Evolutionary conservation across 2,797 vertebrate genomes (phyloP), one percentile per base, ranked within the genome.

Genomic region (Neostethus bicornis): DNA sequence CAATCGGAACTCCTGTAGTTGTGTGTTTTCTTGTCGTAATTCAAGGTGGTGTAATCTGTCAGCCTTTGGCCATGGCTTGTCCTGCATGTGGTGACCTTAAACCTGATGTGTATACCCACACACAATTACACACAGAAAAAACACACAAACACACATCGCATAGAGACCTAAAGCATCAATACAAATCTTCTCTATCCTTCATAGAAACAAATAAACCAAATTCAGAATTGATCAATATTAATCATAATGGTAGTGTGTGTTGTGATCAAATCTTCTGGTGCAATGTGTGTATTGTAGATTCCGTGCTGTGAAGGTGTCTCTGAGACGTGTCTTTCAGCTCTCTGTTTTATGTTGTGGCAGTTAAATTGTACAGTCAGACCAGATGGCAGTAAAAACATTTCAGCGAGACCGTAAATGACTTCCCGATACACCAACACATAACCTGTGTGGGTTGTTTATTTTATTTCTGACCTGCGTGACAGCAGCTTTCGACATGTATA

Each of bases 361-460:
- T 61, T 57, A 58, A 70, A 74, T 51, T 38, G 25, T 8, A 17
- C 21, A 55, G 42, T 39, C 19, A 60, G 65, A 67, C 32, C 46
- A 54, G 55, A 44, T 41, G 28, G 66, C 53, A 47, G 45, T 69
- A 31, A 63, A 68, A 67, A 39, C 20, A 16, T 55, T 63, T 54
- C 9, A 32, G 49, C 61, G 59, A 75, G 38, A 29, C 19, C 47
- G 5, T 58, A 61, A 79, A 73, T 49, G 58, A 2, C 28, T 24
- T 35, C 29, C 44, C 59, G 52, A 66, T 67, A 69, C 29, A 61
- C 49, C 52, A 43, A 38, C 65, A 62, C 45, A 57, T 66, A 72
- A 75, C 51, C 48, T 80, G 80, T 45, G 80, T 85, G 70, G 83
- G 81, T 41, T 83, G 77, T 85, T 83, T 85, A 68, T 73, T 77